Conservation (phyloP, 2,888 invertebrate genomes). For the Ganaspis brasiliensis region DNA sequence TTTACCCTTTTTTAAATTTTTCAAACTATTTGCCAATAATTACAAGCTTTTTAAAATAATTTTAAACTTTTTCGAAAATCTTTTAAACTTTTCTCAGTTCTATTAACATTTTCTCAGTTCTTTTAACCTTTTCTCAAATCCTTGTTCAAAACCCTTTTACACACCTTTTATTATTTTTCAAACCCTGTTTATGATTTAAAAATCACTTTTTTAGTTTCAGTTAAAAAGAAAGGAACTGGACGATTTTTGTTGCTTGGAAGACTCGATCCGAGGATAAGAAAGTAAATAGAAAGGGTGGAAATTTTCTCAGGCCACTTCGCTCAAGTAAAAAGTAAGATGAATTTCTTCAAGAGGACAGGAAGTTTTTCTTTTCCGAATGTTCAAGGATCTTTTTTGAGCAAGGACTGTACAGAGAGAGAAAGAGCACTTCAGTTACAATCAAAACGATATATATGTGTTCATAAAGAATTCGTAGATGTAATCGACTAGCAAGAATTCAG, state of each 20-base stretch:
- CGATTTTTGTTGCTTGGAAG: constrained; percentile 12
- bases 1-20: no score
- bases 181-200: background rate
- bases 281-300: constrained; percentile 10
- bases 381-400: background rate
- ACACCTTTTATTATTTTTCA: background rate
- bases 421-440: constrained; percentile 54
- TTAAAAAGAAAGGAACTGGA: constrained; percentile 2
- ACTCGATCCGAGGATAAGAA: constrained; percentile 18
- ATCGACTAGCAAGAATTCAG: constrained; percentile 36
- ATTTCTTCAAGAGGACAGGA: constrained; percentile 4
- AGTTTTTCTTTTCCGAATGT: background rate
- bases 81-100: no score
- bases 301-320: constrained; percentile 26
- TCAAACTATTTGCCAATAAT: no score
- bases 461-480: constrained; percentile 44
- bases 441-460: constrained; percentile 61
- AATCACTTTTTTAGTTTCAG: background rate
- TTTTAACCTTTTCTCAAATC: no score
- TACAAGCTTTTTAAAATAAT: no score
- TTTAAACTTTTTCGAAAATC: no score
- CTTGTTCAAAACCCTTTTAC: no score
- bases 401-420: constrained; percentile 12
- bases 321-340: constrained; percentile 30
- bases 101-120: no score